Conservation (phyloP, 2,888 invertebrate species). For the Augochlorella aurata region DNA sequence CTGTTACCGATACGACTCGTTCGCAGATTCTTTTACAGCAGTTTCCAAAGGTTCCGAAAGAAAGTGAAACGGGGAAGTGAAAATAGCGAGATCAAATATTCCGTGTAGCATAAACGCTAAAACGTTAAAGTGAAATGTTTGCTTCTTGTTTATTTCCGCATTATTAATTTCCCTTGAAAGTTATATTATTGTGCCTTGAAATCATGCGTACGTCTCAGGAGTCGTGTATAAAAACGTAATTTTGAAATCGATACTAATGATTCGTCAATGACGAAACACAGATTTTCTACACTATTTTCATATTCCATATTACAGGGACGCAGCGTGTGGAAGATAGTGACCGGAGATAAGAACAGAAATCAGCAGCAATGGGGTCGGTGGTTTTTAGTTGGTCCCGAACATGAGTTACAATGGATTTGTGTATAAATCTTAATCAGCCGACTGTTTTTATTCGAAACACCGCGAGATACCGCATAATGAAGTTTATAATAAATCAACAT, state of each 20-base stretch:
- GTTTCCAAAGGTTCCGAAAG: background rate
- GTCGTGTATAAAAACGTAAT: background rate
- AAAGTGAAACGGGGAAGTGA: slow-evolving; percentile 4
- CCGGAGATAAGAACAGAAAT: slow-evolving; percentile 53
- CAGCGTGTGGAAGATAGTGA: slow-evolving; percentile 14
- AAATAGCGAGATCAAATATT: background rate
- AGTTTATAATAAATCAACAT: background rate
- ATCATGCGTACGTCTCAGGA: background rate
- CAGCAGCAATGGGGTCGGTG: slow-evolving; percentile 73
- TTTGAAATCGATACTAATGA: background rate
- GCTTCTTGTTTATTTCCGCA: background rate
- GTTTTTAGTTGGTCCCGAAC: slow-evolving; percentile 80
- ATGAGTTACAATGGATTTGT: slow-evolving; percentile 71
- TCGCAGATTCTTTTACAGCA: background rate
- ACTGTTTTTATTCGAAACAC: background rate
- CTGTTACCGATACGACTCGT: slow-evolving; percentile 14
- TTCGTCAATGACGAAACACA: background rate
- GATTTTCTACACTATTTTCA: slow-evolving; percentile 15
- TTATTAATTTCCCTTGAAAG: background rate
- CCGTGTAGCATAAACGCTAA: background rate
- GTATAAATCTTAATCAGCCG: slow-evolving; percentile 56
- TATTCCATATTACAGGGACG: background rate
- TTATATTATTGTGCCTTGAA: background rate
- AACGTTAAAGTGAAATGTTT: background rate
- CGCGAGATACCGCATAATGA: background rate